Base-by-base conservation (phyloP, 2,113 vertebrate species). In the Accipiter cooperii region DNA sequence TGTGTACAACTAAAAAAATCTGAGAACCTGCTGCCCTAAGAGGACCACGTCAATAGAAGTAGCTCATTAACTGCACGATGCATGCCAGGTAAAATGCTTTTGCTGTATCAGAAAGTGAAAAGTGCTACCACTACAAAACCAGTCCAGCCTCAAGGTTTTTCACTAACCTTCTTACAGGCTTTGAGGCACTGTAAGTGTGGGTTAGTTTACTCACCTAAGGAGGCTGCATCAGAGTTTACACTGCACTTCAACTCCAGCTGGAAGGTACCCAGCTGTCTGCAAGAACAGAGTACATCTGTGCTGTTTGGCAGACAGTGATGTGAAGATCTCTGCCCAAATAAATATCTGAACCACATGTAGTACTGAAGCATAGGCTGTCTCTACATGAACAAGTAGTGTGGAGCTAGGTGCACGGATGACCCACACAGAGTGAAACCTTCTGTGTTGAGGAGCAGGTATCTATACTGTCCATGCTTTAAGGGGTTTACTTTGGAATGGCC, bases 351-450 rank as follows among this genome's bases (percentile, higher is more conserved):
- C 14, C 19, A 57, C 34, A 9, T 7, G 36, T 22, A 31, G 9
- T 40, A 51, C 1, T 55, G 36, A 66, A 76, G 17, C 18, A 61
- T 15, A 57, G 16, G 13, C 19, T 81, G 18, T 29, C 18, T 84
- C 36, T 46, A 18, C 0, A 0, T 36, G 18, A 77, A 18, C 13
- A 75, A 33, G 29, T 36, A 28, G 10, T 11, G 21, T 22, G 51
- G 34, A 75, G 17, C 26, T n/a, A 57, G 14, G 13, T 54, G 49
- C 7, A 4, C 0, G 0, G 10, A 22, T 31, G 47, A 46, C 34
- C 3, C 42, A 13, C 3, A 13, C 8, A 36, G 29, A 40, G 5
- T 51, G n/a, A 71, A 61, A 77, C 33, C 5, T 36, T 80, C 36
- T 29, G 7, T 68, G 34, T 31, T 71, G 52, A 77, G 28, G 16